These are phyloP conservation scores for Craniophora ligustri DNA, from an alignment of 2,888 invertebrate genomes.

Conservation along the genomic window DNA sequence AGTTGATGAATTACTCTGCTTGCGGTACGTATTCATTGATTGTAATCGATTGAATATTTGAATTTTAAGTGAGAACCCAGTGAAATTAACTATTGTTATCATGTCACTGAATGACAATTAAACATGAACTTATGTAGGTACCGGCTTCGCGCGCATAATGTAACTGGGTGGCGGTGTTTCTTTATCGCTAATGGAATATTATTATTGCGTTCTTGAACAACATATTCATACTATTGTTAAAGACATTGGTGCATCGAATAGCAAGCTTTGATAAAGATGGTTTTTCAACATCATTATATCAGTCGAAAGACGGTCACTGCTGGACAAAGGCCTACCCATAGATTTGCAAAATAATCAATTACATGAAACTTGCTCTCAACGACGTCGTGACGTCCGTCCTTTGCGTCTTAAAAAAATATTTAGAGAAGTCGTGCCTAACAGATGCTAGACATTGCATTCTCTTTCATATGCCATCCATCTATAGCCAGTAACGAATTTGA, in stretches of 20 bases:
- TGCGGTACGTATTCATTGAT: not conserved
- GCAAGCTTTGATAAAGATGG: too few relatives aligned
- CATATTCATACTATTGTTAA: not conserved
- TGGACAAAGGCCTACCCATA: too few relatives aligned
- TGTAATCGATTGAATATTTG: constrained; percentile 21
- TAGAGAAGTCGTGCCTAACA: not conserved
- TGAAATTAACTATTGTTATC: constrained; percentile 40
- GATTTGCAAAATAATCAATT: too few relatives aligned
- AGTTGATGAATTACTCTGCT: too few relatives aligned
- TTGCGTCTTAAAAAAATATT: too few relatives aligned
- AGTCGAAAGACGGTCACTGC: too few relatives aligned
- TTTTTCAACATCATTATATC: too few relatives aligned
- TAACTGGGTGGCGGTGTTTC: constrained; percentile 20
- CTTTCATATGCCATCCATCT: not conserved
- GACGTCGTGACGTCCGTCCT: too few relatives aligned
- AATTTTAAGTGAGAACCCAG: constrained; percentile 20
- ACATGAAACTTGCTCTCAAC: too few relatives aligned
- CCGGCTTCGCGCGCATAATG: constrained; percentile 22
- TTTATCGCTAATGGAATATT: constrained; percentile 20
- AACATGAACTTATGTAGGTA: constrained; percentile 20
- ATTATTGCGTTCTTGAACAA: not conserved
- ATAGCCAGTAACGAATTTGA: constrained; percentile 2
- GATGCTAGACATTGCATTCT: not conserved
- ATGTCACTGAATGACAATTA: constrained; percentile 30
- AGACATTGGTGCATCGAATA: not conserved